Conservation (phyloP, 2,113 vertebrate genomes). For the Ramphastos sulfuratus region DNA sequence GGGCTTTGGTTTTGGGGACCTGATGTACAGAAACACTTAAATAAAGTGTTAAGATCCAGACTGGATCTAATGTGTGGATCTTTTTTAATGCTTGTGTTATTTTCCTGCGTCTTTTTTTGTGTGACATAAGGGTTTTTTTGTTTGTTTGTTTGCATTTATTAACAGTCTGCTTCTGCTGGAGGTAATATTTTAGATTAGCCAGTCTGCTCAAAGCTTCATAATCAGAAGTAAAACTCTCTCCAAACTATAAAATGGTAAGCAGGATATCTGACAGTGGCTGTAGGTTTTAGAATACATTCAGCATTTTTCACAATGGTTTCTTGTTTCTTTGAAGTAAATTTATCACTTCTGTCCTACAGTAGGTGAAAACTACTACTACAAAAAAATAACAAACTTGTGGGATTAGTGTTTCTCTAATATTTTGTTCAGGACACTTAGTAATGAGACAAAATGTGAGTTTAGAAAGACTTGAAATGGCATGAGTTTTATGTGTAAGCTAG, state of each 20-base stretch:
- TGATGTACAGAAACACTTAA: conserved; percentile 36
- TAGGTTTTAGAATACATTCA: neutral
- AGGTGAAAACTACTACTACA: neutral
- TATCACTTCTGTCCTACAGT: neutral
- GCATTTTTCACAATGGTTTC: neutral
- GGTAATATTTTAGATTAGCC: neutral
- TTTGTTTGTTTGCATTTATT: neutral
- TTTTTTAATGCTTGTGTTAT: neutral
- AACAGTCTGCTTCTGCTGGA: neutral
- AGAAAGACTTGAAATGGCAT: neutral
- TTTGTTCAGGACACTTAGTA: neutral
- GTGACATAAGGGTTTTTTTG: neutral
- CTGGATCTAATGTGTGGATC: neutral
- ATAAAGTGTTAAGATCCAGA: conserved; percentile 45
- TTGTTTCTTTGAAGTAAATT: neutral
- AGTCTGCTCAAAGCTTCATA: neutral
- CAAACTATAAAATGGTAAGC: neutral
- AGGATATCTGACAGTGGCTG: neutral
- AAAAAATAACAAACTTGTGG: neutral
- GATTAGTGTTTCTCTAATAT: neutral
- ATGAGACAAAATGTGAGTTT: neutral
- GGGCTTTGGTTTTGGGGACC: neutral
- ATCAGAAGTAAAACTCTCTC: neutral
- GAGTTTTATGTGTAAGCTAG: neutral
- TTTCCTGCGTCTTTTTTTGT: neutral